Percentiles rank a stretch among this genome's conserved stretches.
These are phyloP conservation scores for Busseola fusca DNA, from an alignment of 2,888 invertebrate genomes.

Conservation along the genomic window DNA sequence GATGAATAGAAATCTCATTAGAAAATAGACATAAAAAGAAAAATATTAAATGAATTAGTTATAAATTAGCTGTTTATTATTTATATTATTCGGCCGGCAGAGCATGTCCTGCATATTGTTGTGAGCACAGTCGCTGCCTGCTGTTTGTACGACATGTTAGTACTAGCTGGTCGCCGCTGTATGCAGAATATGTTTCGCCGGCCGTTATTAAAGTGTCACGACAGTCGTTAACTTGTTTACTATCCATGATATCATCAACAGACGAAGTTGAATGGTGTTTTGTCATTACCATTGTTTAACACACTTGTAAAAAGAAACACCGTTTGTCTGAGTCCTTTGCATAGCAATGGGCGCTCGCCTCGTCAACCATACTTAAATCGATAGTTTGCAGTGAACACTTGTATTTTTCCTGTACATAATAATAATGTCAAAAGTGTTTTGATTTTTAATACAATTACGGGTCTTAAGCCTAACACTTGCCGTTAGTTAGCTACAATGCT, in stretches of 20 bases:
- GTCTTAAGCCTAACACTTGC: slow-evolving; percentile 68
- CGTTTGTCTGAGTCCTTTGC: slow-evolving; percentile 54
- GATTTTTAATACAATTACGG: slow-evolving; percentile 70
- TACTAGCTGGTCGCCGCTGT: slow-evolving; percentile 11
- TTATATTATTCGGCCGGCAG: slow-evolving; percentile 72
- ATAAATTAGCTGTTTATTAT: slow-evolving; percentile 84
- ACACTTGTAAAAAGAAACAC: slow-evolving; percentile 50
- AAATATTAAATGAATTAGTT: slow-evolving; percentile 80
- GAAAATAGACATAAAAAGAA: slow-evolving; percentile 79
- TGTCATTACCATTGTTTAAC: slow-evolving; percentile 59
- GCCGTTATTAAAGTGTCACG: slow-evolving; percentile 60
- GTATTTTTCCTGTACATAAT: slow-evolving; percentile 61
- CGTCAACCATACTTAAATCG: slow-evolving; percentile 46
- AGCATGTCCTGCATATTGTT: slow-evolving; percentile 65
- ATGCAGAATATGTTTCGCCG: slow-evolving; percentile 54
- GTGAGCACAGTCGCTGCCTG: slow-evolving; percentile 27
- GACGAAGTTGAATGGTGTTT: slow-evolving; percentile 59
- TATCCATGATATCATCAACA: slow-evolving; percentile 63
- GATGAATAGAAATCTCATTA: slow-evolving; percentile 84
- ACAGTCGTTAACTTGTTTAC: slow-evolving; percentile 65
- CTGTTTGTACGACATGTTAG: slow-evolving; percentile 34
- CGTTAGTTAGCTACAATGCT: slow-evolving; percentile 58
- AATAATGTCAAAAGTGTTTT: slow-evolving; percentile 54
- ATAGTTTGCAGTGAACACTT: slow-evolving; percentile 65
- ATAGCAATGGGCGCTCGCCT: slow-evolving; percentile 34